A percentile compares a stretch with the other conserved stretches of the same genome.
Evolutionary conservation across 2,888 invertebrate species (phyloP).

Genomic region (Argyra leucocephala): DNA sequence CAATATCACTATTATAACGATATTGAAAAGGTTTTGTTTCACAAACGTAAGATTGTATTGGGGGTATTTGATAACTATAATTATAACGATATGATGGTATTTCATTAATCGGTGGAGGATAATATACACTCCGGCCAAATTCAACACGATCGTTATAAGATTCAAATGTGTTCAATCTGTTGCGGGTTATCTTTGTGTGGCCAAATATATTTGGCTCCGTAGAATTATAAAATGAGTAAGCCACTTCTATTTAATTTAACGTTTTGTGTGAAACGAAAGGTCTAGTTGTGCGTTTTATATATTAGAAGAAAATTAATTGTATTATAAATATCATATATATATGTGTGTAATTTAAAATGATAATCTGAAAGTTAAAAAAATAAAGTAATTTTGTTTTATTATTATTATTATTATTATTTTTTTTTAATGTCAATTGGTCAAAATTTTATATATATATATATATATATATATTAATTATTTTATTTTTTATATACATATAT

Average conservation of each 20-base stretch:
- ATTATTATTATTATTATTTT: too few species aligned
- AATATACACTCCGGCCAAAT: neutral
- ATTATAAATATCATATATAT: too few species aligned
- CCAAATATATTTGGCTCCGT: slow-evolving; percentile 42
- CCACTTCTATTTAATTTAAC: slow-evolving; percentile 25
- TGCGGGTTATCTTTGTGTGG: neutral
- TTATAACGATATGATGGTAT: slow-evolving; percentile 3
- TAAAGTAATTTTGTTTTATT: too few species aligned
- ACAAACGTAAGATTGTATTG: slow-evolving; percentile 1
- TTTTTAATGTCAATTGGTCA: too few species aligned
- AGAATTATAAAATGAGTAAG: slow-evolving; percentile 43
- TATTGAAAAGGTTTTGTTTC: slow-evolving; percentile 4
- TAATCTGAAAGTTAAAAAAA: too few species aligned
- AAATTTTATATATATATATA: too few species aligned
- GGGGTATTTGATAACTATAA: slow-evolving; percentile 6
- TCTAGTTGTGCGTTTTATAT: neutral
- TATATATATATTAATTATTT: too few species aligned
- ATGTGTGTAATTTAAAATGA: too few species aligned
- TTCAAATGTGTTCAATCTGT: neutral
- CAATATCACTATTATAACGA: slow-evolving; percentile 2
- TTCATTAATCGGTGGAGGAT: slow-evolving; percentile 8
- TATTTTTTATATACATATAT: too few species aligned
- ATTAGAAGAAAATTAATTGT: too few species aligned
- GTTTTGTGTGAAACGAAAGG: slow-evolving; percentile 2
- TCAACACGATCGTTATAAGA: neutral